phyloP scores from a whole-genome alignment of 2,113 vertebrate genomes.

The Nematolebias whitei region DNA sequence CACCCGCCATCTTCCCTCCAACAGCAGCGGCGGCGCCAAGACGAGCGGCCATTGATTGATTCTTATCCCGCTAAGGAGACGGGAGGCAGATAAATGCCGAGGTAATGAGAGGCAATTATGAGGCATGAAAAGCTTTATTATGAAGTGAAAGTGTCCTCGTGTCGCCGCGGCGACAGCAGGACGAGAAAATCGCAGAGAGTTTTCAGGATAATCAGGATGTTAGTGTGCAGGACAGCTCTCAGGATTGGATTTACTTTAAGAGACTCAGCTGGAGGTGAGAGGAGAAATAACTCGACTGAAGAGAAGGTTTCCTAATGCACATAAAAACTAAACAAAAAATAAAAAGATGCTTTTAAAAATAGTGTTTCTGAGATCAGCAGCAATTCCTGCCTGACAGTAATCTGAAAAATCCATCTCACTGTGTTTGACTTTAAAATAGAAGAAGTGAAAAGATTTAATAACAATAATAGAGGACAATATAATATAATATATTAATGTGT shows the following conservation, averaged over 20 bases:
- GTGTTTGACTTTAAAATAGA: too few species aligned
- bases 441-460: too few species aligned
- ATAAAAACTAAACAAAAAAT: background rate
- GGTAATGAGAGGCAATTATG: conserved; percentile 73
- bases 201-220: conserved; percentile 10
- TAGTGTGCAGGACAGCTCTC: conserved; percentile 4
- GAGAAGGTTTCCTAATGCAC: too few species aligned
- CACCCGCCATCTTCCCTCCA: conserved; percentile 23
- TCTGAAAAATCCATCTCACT: too few species aligned
- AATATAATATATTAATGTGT: too few species aligned
- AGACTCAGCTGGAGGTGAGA: background rate
- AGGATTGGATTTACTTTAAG: conserved; percentile 13
- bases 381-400: too few species aligned
- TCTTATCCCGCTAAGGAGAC: conserved; percentile 69
- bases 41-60: conserved; percentile 64
- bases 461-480: too few species aligned
- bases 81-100: conserved; percentile 66
- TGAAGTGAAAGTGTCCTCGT: conserved; percentile 47
- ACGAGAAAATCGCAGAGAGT: background rate
- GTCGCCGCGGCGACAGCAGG: background rate
- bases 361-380: background rate
- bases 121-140: conserved; percentile 64
- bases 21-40: conserved; percentile 1
- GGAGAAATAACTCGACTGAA: background rate
- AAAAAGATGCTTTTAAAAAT: background rate